Evolutionary conservation across 2,888 invertebrate species (phyloP).

Genomic region (Anagyrus pseudococci): DNA sequence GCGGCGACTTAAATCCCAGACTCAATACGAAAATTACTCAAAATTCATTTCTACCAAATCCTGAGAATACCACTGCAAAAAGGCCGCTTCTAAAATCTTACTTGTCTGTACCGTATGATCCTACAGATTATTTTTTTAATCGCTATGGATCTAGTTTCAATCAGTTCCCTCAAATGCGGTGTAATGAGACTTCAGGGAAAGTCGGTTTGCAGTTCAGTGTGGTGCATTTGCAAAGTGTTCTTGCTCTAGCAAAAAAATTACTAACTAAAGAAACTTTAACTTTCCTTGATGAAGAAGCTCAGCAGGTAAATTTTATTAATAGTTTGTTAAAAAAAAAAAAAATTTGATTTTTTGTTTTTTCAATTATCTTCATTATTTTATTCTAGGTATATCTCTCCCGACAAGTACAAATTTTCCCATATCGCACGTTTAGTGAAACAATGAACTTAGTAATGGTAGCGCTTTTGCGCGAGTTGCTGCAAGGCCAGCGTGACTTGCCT

Average conservation of each 20-base stretch:
- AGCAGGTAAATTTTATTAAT: constrained; percentile 67
- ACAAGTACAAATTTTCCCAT: constrained; percentile 76
- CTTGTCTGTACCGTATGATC: constrained; percentile 77
- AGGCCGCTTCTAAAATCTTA: constrained; percentile 66
- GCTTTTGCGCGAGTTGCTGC: constrained; percentile 85
- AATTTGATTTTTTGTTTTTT: not conserved
- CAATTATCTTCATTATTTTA: not conserved
- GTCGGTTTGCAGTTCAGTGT: constrained; percentile 75
- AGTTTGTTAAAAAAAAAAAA: not conserved
- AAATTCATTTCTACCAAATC: constrained; percentile 43
- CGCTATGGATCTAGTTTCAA: constrained; percentile 94
- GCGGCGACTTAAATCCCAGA: constrained; percentile 79
- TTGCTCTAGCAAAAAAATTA: constrained; percentile 82
- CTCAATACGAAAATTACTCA: constrained; percentile 58
- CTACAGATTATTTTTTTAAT: constrained; percentile 86
- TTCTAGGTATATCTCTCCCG: constrained; percentile 64
- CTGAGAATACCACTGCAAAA: constrained; percentile 49
- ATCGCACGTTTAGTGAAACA: constrained; percentile 94
- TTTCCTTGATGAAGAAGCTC: constrained; percentile 83
- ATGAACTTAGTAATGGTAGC: constrained; percentile 93
- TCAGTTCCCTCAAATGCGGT: constrained; percentile 84
- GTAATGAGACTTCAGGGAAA: constrained; percentile 75
- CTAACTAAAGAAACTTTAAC: constrained; percentile 83
- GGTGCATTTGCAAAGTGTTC: constrained; percentile 80
- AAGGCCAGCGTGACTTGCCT: constrained; percentile 89